phyloP scores from a whole-genome alignment of 1,140 invertebrate genomes.

The Cardiocondyla obscurior region DNA sequence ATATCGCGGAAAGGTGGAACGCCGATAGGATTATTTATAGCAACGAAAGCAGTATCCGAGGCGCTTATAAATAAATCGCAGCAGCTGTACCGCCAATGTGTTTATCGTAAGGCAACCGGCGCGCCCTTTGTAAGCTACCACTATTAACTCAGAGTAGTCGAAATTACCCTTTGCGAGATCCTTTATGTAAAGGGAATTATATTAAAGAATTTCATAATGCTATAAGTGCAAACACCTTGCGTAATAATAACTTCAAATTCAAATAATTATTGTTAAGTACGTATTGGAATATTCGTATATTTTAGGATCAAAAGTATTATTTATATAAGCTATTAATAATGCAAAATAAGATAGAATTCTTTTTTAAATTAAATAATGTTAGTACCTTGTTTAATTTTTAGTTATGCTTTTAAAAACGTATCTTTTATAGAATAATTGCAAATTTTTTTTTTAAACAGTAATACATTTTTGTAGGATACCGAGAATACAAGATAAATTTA shows the following conservation, averaged over 20 bases:
- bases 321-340: background rate
- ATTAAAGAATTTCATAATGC: background rate
- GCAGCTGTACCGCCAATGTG: conserved; percentile 51
- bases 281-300: background rate
- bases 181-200: conserved; percentile 29
- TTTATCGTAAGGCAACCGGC: conserved; percentile 45
- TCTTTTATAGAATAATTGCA: background rate
- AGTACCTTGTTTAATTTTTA: background rate
- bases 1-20: conserved; percentile 41
- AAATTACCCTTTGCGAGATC: conserved; percentile 8
- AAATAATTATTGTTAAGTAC: background rate
- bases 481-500: background rate
- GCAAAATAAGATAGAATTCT: background rate
- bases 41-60: background rate
- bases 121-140: conserved; percentile 40
- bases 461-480: background rate
- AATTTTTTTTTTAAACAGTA: background rate
- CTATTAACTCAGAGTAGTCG: conserved; percentile 34
- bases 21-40: conserved; percentile 62
- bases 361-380: background rate
- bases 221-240: background rate
- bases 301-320: background rate
- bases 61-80: conserved; percentile 61
- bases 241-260: background rate
- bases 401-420: background rate